Evolutionary conservation across 2,888 invertebrate species (phyloP).

Genomic region (Beris morrisii): DNA sequence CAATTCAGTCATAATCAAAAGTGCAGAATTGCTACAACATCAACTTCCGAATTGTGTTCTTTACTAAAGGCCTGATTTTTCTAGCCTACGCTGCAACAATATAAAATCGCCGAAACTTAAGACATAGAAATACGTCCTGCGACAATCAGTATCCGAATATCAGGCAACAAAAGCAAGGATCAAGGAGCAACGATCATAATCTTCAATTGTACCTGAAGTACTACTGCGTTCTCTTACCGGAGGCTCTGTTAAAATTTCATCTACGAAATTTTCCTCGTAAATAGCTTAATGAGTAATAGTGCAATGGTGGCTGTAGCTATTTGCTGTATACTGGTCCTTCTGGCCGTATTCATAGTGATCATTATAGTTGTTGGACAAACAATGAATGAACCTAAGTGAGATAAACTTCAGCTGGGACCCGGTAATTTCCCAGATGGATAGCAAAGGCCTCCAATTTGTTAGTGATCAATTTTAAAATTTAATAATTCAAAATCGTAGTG

Average conservation of each 20-base stretch:
- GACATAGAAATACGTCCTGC: too few relatives aligned
- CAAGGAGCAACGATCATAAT: too few relatives aligned
- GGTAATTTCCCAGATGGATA: slow-evolving; percentile 58
- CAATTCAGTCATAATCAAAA: too few relatives aligned
- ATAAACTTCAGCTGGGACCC: slow-evolving; percentile 58
- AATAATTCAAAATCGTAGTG: not conserved
- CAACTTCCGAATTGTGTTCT: too few relatives aligned
- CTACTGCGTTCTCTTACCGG: too few relatives aligned
- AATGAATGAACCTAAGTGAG: slow-evolving; percentile 66
- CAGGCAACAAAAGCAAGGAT: too few relatives aligned
- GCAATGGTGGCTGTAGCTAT: slow-evolving; percentile 81
- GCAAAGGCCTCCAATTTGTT: slow-evolving; percentile 55
- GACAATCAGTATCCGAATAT: too few relatives aligned
- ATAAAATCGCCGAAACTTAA: too few relatives aligned
- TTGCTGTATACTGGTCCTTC: slow-evolving; percentile 77
- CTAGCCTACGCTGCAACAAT: too few relatives aligned
- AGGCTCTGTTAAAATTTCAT: not conserved
- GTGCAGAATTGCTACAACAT: too few relatives aligned
- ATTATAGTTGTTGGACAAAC: slow-evolving; percentile 81
- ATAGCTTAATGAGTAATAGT: slow-evolving; percentile 54
- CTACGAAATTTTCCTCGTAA: slow-evolving; percentile 12
- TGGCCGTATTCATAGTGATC: slow-evolving; percentile 79
- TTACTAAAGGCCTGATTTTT: too few relatives aligned
- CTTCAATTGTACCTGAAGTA: too few relatives aligned
- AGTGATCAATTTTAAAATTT: slow-evolving; percentile 42